phyloP scores from a whole-genome alignment of 2,888 invertebrate species.

The Cryptophagus acutangulus region DNA sequence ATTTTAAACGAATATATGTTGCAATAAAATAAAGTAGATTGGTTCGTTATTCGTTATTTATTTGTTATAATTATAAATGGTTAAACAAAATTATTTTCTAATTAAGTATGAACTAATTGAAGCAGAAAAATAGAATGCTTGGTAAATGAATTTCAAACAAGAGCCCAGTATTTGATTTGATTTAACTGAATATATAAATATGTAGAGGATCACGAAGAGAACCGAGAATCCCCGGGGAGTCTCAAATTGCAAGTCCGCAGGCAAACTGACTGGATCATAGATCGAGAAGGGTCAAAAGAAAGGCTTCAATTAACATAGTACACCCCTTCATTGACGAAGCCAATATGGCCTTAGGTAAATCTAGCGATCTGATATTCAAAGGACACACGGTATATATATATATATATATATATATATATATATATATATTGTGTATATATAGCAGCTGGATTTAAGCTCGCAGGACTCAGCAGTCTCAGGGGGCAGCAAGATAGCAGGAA shows the following conservation, averaged over 20 bases:
- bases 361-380: slow-evolving; percentile 24
- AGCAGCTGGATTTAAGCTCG: slow-evolving; percentile 42
- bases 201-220: slow-evolving; percentile 20
- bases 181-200: slow-evolving; percentile 24
- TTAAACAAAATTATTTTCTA: background rate
- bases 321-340: slow-evolving; percentile 31
- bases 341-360: slow-evolving; percentile 22
- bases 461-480: slow-evolving; percentile 43
- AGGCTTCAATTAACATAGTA: slow-evolving; percentile 32
- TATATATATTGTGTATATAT: no score
- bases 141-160: slow-evolving; percentile 24
- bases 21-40: no score
- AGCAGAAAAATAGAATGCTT: slow-evolving; percentile 7
- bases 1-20: no score
- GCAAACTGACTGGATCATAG: slow-evolving; percentile 16
- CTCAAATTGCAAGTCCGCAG: slow-evolving; percentile 20
- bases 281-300: slow-evolving; percentile 24
- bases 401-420: no score
- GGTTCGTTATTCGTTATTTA: no score
- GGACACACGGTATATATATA: slow-evolving; percentile 36
- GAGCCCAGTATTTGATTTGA: slow-evolving; percentile 22
- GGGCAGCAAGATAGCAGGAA: slow-evolving; percentile 47
- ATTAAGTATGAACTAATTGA: slow-evolving; percentile 3
- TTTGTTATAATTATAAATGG: background rate
- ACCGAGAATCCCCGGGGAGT: slow-evolving; percentile 17